Base-by-base conservation (phyloP, 1,140 invertebrate genomes). In the Copidosoma floridanum region DNA sequence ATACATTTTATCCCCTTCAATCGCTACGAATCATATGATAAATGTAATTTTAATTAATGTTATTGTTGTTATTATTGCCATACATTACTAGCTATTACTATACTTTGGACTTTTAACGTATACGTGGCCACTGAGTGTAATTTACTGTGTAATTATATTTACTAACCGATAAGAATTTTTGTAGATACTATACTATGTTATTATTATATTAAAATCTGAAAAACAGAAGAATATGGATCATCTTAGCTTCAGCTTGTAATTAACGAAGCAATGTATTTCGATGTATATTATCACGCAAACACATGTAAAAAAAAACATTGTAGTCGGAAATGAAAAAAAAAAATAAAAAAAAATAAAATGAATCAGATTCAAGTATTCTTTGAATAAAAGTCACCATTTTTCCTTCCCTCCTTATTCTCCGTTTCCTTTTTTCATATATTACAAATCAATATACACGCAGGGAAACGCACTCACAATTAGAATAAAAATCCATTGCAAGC, bases 211-310 rank as follows among this genome's bases (percentile, higher is more conserved):
- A 29, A 46, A n/a, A 44, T n/a, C n/a, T n/a, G n/a, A n/a, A n/a
- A n/a, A n/a, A n/a, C n/a, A n/a, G n/a, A n/a, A n/a, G n/a, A n/a
- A n/a, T n/a, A n/a, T n/a, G n/a, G n/a, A n/a, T n/a, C n/a, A n/a
- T n/a, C n/a, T n/a, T n/a, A n/a, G n/a, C n/a, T n/a, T n/a, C n/a
- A n/a, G n/a, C n/a, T n/a, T n/a, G n/a, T n/a, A n/a, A n/a, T n/a
- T n/a, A n/a, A n/a, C n/a, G 43, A 51, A 47, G 16, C 43, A 52
- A 44, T 44, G 40, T 59, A 52, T 59, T 52, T 44, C 40, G 38
- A 35, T 59, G 48, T 59, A 59, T 59, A 59, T 52, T 59, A 52
- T 59, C 29, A 37, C 14, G 37, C 20, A n/a, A 24, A 20, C 26
- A n/a, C 5, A 37, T 16, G 37, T n/a, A n/a, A 24, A 20, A 16